phyloP scores from a whole-genome alignment of 2,888 invertebrate species.

The Cataglyphis rosenhaueri region DNA sequence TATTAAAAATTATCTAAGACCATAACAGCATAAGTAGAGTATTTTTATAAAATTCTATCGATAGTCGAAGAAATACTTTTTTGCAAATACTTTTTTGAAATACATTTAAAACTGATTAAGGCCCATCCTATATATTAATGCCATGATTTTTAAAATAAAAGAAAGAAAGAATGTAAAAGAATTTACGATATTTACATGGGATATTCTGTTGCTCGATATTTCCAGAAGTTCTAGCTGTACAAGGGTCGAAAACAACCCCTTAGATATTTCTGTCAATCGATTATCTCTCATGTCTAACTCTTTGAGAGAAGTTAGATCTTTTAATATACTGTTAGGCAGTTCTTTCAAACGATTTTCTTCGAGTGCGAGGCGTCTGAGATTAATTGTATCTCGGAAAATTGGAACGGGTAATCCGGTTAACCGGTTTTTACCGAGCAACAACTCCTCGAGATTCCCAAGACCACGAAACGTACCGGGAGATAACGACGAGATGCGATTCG shows the following conservation, averaged over 20 bases:
- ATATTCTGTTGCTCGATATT: slow-evolving; percentile 90
- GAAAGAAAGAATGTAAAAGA: background rate
- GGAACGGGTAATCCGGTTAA: slow-evolving; percentile 87
- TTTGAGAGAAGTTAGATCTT: slow-evolving; percentile 87
- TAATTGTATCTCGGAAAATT: slow-evolving; percentile 87
- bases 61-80: too few relatives aligned
- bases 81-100: too few relatives aligned
- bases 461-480: slow-evolving; percentile 88
- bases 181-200: slow-evolving; percentile 80
- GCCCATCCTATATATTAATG: background rate
- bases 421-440: slow-evolving; percentile 90
- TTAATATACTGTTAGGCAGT: slow-evolving; percentile 88
- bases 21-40: too few relatives aligned
- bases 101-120: too few relatives aligned
- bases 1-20: too few relatives aligned
- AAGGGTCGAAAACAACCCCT: slow-evolving; percentile 87
- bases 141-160: background rate
- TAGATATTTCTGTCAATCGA: slow-evolving; percentile 88
- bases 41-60: too few relatives aligned
- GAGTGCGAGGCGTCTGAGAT: slow-evolving; percentile 88
- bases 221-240: slow-evolving; percentile 88
- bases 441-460: slow-evolving; percentile 88
- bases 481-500: slow-evolving; percentile 90
- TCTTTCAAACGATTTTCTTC: slow-evolving; percentile 89
- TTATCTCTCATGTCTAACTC: slow-evolving; percentile 91